phyloP scores from a whole-genome alignment of 2,797 vertebrate genomes.

The Monodelphis domestica region DNA sequence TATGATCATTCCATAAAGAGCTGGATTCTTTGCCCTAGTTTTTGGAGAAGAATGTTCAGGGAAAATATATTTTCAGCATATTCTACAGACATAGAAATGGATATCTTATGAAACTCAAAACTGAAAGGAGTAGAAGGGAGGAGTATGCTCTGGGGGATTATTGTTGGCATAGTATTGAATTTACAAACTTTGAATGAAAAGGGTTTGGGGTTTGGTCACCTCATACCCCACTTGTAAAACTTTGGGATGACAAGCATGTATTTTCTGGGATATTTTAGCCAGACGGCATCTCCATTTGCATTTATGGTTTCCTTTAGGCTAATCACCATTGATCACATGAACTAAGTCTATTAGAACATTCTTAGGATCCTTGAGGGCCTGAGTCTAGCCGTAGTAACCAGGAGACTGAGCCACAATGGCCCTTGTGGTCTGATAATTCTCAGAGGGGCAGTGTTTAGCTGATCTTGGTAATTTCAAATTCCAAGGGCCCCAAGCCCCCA shows the following conservation, averaged over 20 bases:
- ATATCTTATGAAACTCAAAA: not conserved
- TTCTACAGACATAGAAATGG: not conserved
- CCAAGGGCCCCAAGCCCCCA: slow-evolving; percentile 14
- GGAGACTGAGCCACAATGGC: slow-evolving; percentile 30
- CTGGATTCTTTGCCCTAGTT: not conserved
- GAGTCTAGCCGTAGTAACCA: slow-evolving; percentile 16
- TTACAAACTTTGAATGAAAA: not conserved
- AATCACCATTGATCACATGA: not conserved
- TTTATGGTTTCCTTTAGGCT: not conserved
- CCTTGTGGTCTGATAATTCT: slow-evolving; percentile 18
- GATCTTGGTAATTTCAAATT: slow-evolving; percentile 54
- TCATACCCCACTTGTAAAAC: not conserved
- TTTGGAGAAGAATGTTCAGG: not conserved
- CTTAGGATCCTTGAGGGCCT: not conserved
- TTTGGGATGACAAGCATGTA: not conserved
- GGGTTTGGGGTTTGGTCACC: slow-evolving; percentile 25
- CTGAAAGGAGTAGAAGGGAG: not conserved
- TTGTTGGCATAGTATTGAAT: not conserved
- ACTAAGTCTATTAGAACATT: not conserved
- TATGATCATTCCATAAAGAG: not conserved
- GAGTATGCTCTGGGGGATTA: not conserved
- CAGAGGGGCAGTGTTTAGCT: slow-evolving; percentile 32
- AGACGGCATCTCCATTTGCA: not conserved
- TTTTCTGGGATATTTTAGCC: slow-evolving; percentile 32
- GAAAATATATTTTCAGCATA: not conserved